Evolutionary conservation across 53 echinoderm and acorn worm genomes (phyloP), one percentile per base, ranked within the genome.

Genomic region (Mesocentrotus franciscanus): DNA sequence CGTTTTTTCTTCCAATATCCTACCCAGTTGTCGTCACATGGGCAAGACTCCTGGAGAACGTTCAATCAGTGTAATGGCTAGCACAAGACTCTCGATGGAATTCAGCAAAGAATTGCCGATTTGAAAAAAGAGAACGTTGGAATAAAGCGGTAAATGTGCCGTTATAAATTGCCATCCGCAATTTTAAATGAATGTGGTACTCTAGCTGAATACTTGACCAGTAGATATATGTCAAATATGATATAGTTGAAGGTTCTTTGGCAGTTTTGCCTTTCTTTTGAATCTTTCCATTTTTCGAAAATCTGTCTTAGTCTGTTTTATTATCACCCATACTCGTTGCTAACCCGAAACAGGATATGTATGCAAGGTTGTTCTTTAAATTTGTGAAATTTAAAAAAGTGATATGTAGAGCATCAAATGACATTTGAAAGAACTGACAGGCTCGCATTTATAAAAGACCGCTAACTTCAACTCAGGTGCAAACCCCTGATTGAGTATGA

Each of bases 31-130:
- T 76, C 29, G 30, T 29, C 30, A 76, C 30, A 14, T 13, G 9
- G 76, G 76, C 30, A 76, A 76, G n/a, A 26, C 27, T 27, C 29
- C 27, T 33, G 5, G 9, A 76, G 33, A 76, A 76, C 76, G 76
- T 30, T 27, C 76, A 76, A 76, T 76, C 76, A 76, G 76, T 2
- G 33, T 76, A 76, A 76, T 76, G 33, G 76, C 76, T 76, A 76
- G 76, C 33, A 2, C 10, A 76, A 33, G 33, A 76, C 30, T 30
- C 64, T 64, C 76, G 13, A 76, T 76, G 76, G 76, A 30, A 33
- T 76, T 32, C 76, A 33, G 29, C 30, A 76, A 76, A 30, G 76
- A 76, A 76, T 76, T 1, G 9, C 24, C 71, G 26, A 71, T 26
- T 26, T 10, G 13, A 10, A 27, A 27, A 13, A 76, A 13, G 76